Evolutionary conservation across 1,140 invertebrate genomes (phyloP).

Genomic region (Ips typographus): DNA sequence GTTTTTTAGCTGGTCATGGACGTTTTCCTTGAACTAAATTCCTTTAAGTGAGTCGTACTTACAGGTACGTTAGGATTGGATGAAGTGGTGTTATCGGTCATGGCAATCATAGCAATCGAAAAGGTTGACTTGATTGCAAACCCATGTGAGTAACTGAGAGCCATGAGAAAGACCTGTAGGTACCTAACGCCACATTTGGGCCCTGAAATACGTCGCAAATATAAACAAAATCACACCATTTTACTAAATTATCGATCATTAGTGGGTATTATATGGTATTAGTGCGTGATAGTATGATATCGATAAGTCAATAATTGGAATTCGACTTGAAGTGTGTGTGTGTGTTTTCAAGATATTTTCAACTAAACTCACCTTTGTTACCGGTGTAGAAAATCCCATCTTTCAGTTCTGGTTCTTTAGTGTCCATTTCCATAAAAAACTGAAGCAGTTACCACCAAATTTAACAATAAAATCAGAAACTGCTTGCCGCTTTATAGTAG

Average conservation of each 20-base stretch:
- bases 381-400: constrained; percentile 8
- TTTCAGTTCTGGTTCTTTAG: neutral
- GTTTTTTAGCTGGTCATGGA: too few species aligned
- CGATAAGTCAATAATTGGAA: too few species aligned
- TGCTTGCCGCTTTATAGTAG: too few species aligned
- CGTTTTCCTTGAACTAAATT: neutral
- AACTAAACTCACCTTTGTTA: constrained; percentile 3
- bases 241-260: too few species aligned
- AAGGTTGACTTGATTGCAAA: neutral
- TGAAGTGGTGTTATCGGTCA: constrained; percentile 1
- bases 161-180: neutral
- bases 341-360: too few species aligned
- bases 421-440: neutral
- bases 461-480: too few species aligned
- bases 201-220: neutral
- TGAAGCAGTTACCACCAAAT: too few species aligned
- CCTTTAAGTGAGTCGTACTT: neutral
- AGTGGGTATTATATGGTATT: too few species aligned
- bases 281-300: too few species aligned
- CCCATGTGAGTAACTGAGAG: neutral
- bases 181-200: neutral
- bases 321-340: too few species aligned
- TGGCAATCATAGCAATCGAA: neutral
- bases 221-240: too few species aligned
- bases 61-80: neutral